Conservation (phyloP, 2,888 invertebrate species). For the Flexamia atlantica region DNA sequence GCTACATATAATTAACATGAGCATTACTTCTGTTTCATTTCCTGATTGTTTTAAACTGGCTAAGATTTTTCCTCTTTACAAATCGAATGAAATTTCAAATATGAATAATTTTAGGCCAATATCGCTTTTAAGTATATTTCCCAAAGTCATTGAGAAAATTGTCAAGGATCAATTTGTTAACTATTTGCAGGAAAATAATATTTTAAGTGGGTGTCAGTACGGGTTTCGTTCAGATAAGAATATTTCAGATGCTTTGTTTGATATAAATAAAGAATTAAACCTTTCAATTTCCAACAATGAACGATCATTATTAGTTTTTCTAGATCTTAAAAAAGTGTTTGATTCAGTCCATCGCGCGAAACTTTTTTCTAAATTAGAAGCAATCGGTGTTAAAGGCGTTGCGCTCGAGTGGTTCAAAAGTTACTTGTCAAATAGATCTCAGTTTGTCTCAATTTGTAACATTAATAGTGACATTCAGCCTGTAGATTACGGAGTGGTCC, state of each 20-base stretch:
- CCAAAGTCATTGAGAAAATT: conserved; percentile 48
- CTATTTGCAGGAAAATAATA: conserved; percentile 31
- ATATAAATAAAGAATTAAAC: conserved; percentile 31
- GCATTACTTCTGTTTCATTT: conserved; percentile 56
- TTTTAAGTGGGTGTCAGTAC: conserved; percentile 48
- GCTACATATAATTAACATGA: conserved; percentile 57
- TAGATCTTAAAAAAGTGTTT: conserved; percentile 61
- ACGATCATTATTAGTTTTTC: conserved; percentile 30
- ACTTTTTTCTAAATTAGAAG: conserved; percentile 39
- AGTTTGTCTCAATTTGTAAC: conserved; percentile 29
- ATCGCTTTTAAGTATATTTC: conserved; percentile 37
- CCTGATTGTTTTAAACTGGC: conserved; percentile 60
- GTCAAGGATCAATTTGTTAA: conserved; percentile 42
- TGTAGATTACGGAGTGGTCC: conserved; percentile 44
- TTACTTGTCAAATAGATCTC: conserved; percentile 56
- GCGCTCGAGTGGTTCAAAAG: conserved; percentile 52
- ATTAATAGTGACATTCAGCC: conserved; percentile 3
- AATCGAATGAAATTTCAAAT: conserved; percentile 46
- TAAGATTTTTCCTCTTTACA: conserved; percentile 55
- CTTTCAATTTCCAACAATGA: background rate
- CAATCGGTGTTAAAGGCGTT: conserved; percentile 44
- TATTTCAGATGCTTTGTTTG: conserved; percentile 55
- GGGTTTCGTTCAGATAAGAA: conserved; percentile 50
- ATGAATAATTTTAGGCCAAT: conserved; percentile 59
- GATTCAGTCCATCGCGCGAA: conserved; percentile 44